Conservation (phyloP, 2,113 vertebrate genomes). For the Leucopsar rothschildi region DNA sequence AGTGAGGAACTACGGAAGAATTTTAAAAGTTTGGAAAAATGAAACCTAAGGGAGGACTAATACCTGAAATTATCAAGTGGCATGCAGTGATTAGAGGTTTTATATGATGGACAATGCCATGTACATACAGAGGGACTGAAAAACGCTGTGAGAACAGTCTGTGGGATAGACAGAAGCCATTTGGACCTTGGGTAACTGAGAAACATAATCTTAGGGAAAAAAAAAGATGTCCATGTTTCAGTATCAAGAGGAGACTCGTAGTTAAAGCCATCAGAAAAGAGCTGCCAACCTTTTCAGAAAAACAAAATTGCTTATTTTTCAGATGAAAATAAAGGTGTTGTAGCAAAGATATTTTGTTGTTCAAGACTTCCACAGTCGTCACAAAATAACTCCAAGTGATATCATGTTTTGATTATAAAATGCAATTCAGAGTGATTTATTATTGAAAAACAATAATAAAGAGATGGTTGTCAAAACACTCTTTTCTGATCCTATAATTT, state of each 20-base stretch:
- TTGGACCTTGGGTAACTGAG: background rate
- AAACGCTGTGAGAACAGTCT: background rate
- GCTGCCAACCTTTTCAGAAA: background rate
- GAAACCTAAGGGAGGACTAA: background rate
- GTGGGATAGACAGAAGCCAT: background rate
- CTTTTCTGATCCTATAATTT: background rate
- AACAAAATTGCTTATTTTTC: background rate
- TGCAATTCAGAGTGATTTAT: background rate
- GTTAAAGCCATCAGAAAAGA: background rate
- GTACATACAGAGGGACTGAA: background rate
- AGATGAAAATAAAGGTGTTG: background rate
- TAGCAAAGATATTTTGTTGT: background rate
- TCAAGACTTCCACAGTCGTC: background rate
- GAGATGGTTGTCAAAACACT: background rate
- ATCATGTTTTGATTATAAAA: background rate
- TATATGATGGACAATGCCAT: background rate
- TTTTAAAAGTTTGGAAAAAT: background rate
- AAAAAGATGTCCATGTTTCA: background rate
- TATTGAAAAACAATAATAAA: background rate
- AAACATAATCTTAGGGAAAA: fast-evolving
- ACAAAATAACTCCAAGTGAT: background rate
- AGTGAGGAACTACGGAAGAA: background rate
- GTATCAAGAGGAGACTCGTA: background rate
- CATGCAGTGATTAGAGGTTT: background rate
- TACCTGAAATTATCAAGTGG: background rate